A percentile compares a stretch with the other conserved stretches of the same genome.
Evolutionary conservation across 30 jellyfish, hydroid and myxozoan genomes (phyloP).

Genomic region (Turritopsis dohrnii): DNA sequence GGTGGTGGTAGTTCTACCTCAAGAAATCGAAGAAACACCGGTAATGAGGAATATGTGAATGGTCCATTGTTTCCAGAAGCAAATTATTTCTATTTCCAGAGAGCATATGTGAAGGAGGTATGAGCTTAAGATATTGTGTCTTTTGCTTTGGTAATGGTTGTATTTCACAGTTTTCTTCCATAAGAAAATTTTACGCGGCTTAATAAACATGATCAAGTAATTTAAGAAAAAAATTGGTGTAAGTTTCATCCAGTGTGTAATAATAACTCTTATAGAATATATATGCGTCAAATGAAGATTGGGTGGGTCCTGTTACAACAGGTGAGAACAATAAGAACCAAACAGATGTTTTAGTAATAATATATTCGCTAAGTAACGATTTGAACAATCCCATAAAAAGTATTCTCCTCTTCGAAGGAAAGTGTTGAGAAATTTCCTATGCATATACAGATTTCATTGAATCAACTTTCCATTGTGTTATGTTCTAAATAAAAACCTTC

Average conservation of each 20-base stretch:
- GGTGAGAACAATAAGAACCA: not conserved
- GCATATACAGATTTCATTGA: not conserved
- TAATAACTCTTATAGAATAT: not conserved
- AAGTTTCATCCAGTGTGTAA: not conserved
- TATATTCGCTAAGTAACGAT: not conserved
- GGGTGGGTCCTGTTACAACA: not conserved
- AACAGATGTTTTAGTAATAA: not conserved
- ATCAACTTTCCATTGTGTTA: not conserved
- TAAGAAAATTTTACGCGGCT: not conserved
- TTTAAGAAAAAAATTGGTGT: not conserved
- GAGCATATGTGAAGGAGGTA: conserved; percentile 3
- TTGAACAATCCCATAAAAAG: too few relatives aligned
- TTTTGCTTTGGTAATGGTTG: not conserved
- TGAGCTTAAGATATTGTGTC: not conserved
- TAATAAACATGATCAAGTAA: not conserved
- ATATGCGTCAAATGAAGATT: not conserved
- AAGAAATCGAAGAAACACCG: not conserved
- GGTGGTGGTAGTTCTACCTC: not conserved
- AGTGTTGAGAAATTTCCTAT: not conserved
- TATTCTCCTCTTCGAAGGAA: not conserved
- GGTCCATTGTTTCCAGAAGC: not conserved
- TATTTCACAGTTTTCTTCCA: not conserved
- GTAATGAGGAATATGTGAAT: not conserved
- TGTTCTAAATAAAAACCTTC: not conserved
- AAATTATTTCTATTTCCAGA: not conserved